These are phyloP conservation scores for Phrynocephalus vlangalii DNA, from an alignment of 2,797 vertebrate species.

Conservation along the genomic window DNA sequence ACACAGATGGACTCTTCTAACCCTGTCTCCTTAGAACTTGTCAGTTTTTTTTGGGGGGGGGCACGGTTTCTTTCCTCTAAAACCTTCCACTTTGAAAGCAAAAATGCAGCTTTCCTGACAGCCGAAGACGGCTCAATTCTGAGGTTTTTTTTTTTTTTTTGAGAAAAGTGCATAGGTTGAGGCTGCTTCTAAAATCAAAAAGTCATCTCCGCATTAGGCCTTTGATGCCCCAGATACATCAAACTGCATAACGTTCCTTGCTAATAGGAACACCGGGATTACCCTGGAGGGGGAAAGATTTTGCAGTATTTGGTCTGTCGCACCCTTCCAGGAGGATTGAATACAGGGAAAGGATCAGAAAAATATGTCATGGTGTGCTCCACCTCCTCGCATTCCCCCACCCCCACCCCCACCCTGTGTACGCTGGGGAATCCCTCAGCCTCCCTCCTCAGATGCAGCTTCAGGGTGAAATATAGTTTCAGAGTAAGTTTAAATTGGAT, in stretches of 20 bases:
- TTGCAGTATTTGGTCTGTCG: not conserved
- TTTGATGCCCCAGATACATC: slow-evolving; percentile 64
- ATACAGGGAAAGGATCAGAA: slow-evolving; percentile 18
- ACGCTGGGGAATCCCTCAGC: slow-evolving; percentile 6
- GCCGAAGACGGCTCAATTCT: not conserved
- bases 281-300: slow-evolving; percentile 35
- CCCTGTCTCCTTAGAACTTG: too few relatives aligned
- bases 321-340: slow-evolving; percentile 19
- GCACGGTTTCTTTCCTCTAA: not conserved
- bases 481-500: slow-evolving; percentile 44
- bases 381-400: not conserved
- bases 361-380: slow-evolving; percentile 5
- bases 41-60: too few relatives aligned
- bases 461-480: slow-evolving; percentile 43
- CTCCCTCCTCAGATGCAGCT: slow-evolving; percentile 17
- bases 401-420: too few relatives aligned
- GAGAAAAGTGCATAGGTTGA: slow-evolving; percentile 17
- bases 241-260: slow-evolving; percentile 49
- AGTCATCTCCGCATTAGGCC: slow-evolving; percentile 26
- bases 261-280: slow-evolving; percentile 44
- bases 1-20: too few relatives aligned
- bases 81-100: not conserved
- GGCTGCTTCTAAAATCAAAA: slow-evolving; percentile 28
- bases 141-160: not conserved
- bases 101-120: not conserved